Evolutionary conservation across 2,888 invertebrate genomes (phyloP).

Genomic region (Patella ulyssiponensis): DNA sequence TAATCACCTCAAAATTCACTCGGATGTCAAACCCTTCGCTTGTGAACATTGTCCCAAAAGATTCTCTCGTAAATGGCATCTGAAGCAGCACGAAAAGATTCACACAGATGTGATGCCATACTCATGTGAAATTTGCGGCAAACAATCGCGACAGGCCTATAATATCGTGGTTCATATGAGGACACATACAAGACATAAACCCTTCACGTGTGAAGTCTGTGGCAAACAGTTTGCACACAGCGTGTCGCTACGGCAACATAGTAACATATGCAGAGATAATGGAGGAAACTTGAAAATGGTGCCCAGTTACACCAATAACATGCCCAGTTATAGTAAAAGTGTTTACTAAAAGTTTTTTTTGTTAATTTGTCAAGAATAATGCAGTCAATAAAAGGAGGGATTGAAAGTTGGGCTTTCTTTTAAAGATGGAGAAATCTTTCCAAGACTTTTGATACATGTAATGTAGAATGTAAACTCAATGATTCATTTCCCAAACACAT

Average conservation of each 20-base stretch:
- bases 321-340: too few relatives aligned
- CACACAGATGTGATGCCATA: background rate
- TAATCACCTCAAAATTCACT: background rate
- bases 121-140: background rate
- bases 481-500: too few relatives aligned
- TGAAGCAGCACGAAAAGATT: background rate
- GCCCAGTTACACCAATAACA: too few relatives aligned
- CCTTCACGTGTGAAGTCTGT: background rate
- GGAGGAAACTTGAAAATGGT: too few relatives aligned
- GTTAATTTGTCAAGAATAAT: too few relatives aligned
- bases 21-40: background rate
- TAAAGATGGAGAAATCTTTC: too few relatives aligned
- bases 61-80: background rate
- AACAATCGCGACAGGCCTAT: background rate
- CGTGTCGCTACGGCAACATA: background rate
- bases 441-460: too few relatives aligned
- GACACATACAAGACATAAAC: background rate
- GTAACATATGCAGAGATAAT: too few relatives aligned
- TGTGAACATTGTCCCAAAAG: constrained; percentile 4
- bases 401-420: too few relatives aligned
- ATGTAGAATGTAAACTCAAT: too few relatives aligned
- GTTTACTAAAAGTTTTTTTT: too few relatives aligned
- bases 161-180: background rate
- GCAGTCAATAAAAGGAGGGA: too few relatives aligned
- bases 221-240: background rate